Percentiles rank a stretch among this genome's conserved stretches.
These are phyloP conservation scores for Anastrepha ludens DNA, from an alignment of 1,140 invertebrate species.

Conservation along the genomic window DNA sequence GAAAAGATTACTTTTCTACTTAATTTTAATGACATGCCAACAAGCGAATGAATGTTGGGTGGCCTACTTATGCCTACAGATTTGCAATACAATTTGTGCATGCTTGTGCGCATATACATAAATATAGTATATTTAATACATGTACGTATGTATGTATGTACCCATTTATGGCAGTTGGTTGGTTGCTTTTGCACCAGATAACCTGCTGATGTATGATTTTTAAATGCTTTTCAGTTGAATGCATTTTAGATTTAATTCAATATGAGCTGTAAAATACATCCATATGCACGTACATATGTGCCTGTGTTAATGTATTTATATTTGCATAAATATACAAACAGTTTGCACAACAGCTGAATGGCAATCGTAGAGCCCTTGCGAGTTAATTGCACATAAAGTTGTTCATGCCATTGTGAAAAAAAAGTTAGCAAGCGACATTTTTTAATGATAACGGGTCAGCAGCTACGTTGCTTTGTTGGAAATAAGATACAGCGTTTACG, in stretches of 20 bases:
- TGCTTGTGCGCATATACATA: not conserved
- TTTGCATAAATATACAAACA: too few species aligned
- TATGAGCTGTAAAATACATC: not conserved
- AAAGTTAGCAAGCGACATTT: too few species aligned
- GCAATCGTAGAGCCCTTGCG: too few species aligned
- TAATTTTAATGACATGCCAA: conserved; percentile 51
- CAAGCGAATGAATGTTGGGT: conserved; percentile 2
- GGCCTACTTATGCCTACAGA: conserved; percentile 19
- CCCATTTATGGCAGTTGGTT: not conserved
- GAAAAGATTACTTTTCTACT: conserved; percentile 36
- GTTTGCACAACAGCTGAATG: too few species aligned
- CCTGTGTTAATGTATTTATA: not conserved
- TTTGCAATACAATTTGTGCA: not conserved
- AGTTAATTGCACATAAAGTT: too few species aligned
- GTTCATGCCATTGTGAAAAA: too few species aligned
- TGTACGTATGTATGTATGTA: not conserved
- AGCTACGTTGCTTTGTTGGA: too few species aligned
- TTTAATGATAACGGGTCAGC: too few species aligned
- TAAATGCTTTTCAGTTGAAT: conserved; percentile 38
- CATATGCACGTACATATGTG: not conserved
- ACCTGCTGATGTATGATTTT: conserved; percentile 9
- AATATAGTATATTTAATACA: not conserved
- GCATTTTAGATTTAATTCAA: conserved; percentile 5
- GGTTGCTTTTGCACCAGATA: not conserved
- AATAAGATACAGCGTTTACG: too few species aligned